These are phyloP conservation scores for Drosophila multiciliata DNA, from an alignment of 2,888 invertebrate genomes.

Conservation along the genomic window DNA sequence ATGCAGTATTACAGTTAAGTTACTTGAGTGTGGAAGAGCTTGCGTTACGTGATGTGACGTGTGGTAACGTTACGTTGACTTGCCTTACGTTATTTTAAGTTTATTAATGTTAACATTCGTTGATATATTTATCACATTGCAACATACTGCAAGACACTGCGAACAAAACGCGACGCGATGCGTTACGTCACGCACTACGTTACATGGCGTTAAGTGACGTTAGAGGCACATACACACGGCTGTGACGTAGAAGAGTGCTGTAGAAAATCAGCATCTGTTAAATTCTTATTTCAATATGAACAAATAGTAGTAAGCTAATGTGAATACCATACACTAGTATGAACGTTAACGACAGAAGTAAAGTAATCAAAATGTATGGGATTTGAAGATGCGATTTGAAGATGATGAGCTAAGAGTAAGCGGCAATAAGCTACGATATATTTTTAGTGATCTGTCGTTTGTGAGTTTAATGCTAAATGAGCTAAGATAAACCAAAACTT, in stretches of 20 bases:
- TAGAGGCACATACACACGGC: constrained; percentile 23
- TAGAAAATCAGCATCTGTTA: constrained; percentile 31
- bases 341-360: constrained; percentile 22
- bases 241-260: constrained; percentile 32
- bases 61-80: constrained; percentile 21
- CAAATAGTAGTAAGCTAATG: not conserved
- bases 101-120: constrained; percentile 27
- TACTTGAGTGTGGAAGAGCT: constrained; percentile 37
- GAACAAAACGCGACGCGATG: constrained; percentile 50
- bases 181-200: constrained; percentile 31
- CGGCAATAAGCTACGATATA: constrained; percentile 13
- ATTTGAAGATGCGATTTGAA: not conserved
- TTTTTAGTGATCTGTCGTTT: not conserved
- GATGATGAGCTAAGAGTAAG: not conserved
- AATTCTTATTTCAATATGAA: not conserved
- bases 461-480: constrained; percentile 3
- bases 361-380: constrained; percentile 9
- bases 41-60: constrained; percentile 18
- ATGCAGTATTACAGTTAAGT: constrained; percentile 41
- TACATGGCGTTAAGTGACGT: constrained; percentile 36
- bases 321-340: constrained; percentile 1
- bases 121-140: constrained; percentile 38
- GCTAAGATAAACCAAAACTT: constrained; percentile 14
- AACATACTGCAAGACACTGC: constrained; percentile 34
- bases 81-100: constrained; percentile 21